Evolutionary conservation across 2,797 vertebrate species (phyloP).

Genomic region (Paramormyrops hopkinsi): DNA sequence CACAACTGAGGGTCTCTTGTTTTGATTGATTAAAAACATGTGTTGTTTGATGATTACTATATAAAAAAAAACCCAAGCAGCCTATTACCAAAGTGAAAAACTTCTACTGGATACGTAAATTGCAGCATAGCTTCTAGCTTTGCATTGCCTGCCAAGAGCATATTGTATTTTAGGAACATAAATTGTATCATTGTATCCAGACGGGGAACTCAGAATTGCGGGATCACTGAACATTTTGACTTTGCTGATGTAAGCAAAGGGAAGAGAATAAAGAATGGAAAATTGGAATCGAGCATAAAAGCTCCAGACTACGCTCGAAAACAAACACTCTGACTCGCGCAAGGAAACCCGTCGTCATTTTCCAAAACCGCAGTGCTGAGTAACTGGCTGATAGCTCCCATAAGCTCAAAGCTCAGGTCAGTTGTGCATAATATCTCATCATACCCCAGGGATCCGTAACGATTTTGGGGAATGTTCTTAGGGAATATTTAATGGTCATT

Average conservation of each 20-base stretch:
- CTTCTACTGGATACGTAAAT: not conserved
- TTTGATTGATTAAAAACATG: conserved; percentile 16
- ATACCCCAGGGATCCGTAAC: not conserved
- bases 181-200: conserved; percentile 10
- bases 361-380: conserved; percentile 52
- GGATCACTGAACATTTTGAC: conserved; percentile 12
- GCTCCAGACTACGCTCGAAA: conserved; percentile 25
- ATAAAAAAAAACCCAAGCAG: not conserved
- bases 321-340: conserved; percentile 47
- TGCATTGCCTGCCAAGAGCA: not conserved
- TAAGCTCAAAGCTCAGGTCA: conserved; percentile 34
- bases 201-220: not conserved
- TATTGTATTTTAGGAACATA: conserved; percentile 15
- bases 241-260: conserved; percentile 24
- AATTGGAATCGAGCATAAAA: conserved; percentile 21
- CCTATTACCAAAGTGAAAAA: not conserved
- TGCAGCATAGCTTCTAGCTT: conserved; percentile 2
- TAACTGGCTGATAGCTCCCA: conserved; percentile 44
- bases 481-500: not conserved
- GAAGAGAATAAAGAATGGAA: conserved; percentile 42
- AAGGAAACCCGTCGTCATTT: conserved; percentile 34
- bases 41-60: not conserved
- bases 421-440: not conserved
- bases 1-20: conserved; percentile 17
- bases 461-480: not conserved